Base-by-base conservation (phyloP, 2,888 invertebrate genomes). In the Hyposoter didymator region DNA sequence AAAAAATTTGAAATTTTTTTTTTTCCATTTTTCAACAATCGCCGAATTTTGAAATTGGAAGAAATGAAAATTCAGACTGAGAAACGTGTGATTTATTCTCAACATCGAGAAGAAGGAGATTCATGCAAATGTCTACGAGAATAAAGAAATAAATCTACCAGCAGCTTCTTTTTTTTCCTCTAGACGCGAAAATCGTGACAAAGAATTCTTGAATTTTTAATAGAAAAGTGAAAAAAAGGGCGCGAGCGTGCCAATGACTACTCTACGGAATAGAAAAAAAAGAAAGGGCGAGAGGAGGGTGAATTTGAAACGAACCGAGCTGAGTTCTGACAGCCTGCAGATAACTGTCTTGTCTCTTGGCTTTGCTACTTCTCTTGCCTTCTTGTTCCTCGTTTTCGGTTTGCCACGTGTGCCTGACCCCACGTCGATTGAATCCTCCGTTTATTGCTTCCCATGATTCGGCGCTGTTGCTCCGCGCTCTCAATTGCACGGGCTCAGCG, bases 401-500 rank as follows among this genome's bases (percentile, higher is more conserved):
- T 74, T 91, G 91, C 93, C 93, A 93, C 45, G 91, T 92, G 75
- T 91, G 92, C 52, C 91, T 91, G 45, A 87, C 89, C 32, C 89
- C 90, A 52, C 90, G 86, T 66, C 90, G 87, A 84, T 84, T 87
- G 66, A 89, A 88, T 22, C 90, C 88, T 62, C 91, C 91, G 73
- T 90, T 92, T 62, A 90, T 89, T 55, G 94, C 91, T 67, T 94
- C 93, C 95, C 95, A 95, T 80, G 95, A 95, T 91, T 95, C 95
- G 55, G 94, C 95, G 78, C 95, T 95, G 92, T 95, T 95, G 86
- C 95, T 95, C 86, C 95, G 94, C 85, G 94, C 94, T 89, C 95
- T 93, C 85, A 94, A 90, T 79, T 93, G 93, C 49, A 92, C 92
- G 78, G 94, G 91, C 90, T 94, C 94, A n/a, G 81, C 64, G 74